Percentiles rank a stretch among this genome's conserved stretches.
Evolutionary conservation across 2,113 vertebrate species (phyloP).

Genomic region (Melanerpes formicivorus): DNA sequence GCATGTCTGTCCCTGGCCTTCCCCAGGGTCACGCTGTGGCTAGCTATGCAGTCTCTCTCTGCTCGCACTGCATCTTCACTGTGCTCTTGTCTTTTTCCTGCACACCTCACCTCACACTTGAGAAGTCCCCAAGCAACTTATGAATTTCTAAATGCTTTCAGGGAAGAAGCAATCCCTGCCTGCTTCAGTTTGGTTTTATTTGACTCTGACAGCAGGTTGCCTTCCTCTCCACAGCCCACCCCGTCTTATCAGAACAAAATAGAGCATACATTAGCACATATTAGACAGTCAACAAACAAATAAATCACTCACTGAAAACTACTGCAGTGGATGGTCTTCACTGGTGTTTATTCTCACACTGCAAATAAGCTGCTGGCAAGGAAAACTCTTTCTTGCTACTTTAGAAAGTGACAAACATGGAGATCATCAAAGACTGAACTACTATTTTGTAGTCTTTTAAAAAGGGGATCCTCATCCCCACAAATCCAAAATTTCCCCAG

Average conservation of each 20-base stretch:
- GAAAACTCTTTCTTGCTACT: not conserved
- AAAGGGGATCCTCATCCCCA: not conserved
- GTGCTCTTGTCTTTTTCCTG: not conserved
- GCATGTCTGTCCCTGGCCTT: not conserved
- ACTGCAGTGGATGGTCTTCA: not conserved
- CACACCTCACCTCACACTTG: not conserved
- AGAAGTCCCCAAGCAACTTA: not conserved
- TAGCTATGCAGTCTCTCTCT: not conserved
- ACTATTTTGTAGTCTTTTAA: not conserved
- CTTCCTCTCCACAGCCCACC: not conserved
- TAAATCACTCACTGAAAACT: not conserved
- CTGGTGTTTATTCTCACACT: not conserved
- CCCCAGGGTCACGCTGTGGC: not conserved
- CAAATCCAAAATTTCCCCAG: not conserved
- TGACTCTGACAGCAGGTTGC: not conserved
- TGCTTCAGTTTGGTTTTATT: not conserved
- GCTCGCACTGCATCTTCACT: not conserved
- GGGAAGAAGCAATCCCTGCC: not conserved
- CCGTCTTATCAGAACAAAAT: not conserved
- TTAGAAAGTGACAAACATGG: not conserved
- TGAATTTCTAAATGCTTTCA: not conserved
- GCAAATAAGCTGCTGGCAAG: not conserved
- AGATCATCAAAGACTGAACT: not conserved
- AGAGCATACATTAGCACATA: not conserved
- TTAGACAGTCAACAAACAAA: not conserved